Conservation (phyloP, 2,888 invertebrate genomes). For the Glaucopsyche alexis region DNA sequence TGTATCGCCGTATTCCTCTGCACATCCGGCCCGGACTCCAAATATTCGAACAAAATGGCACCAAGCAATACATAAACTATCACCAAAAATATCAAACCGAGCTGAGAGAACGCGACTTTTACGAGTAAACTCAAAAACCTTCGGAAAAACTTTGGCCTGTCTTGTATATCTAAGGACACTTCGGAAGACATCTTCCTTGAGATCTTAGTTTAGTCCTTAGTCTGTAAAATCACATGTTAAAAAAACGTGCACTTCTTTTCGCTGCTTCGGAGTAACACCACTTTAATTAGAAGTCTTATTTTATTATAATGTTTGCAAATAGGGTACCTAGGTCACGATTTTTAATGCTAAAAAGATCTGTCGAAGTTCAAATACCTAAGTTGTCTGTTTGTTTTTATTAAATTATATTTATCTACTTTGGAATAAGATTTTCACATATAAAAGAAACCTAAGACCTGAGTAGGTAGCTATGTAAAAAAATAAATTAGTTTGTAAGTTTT, state of each 20-base stretch:
- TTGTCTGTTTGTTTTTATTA: too few relatives aligned
- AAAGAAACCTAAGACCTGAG: too few relatives aligned
- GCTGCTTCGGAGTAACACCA: neutral
- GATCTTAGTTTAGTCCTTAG: neutral
- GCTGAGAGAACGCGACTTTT: constrained; percentile 83
- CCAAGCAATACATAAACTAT: constrained; percentile 87
- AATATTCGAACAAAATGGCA: constrained; percentile 85
- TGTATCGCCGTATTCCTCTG: constrained; percentile 82
- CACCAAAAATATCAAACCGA: constrained; percentile 86
- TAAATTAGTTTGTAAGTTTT: too few relatives aligned
- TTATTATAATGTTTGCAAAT: neutral
- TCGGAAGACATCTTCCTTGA: constrained; percentile 64
- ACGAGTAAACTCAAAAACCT: constrained; percentile 63
- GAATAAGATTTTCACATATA: too few relatives aligned
- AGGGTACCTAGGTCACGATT: too few relatives aligned
- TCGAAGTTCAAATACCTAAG: too few relatives aligned
- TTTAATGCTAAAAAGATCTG: too few relatives aligned
- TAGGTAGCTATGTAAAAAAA: too few relatives aligned
- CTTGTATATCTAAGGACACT: constrained; percentile 68
- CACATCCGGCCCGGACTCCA: constrained; percentile 86
- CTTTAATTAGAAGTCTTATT: neutral
- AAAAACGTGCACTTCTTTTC: neutral
- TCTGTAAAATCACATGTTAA: neutral
- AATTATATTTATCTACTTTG: too few relatives aligned
- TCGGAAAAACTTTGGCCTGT: constrained; percentile 59